A percentile compares a stretch with the other conserved stretches of the same genome.
phyloP scores from a whole-genome alignment of 2,888 invertebrate species.

The Empis livida region DNA sequence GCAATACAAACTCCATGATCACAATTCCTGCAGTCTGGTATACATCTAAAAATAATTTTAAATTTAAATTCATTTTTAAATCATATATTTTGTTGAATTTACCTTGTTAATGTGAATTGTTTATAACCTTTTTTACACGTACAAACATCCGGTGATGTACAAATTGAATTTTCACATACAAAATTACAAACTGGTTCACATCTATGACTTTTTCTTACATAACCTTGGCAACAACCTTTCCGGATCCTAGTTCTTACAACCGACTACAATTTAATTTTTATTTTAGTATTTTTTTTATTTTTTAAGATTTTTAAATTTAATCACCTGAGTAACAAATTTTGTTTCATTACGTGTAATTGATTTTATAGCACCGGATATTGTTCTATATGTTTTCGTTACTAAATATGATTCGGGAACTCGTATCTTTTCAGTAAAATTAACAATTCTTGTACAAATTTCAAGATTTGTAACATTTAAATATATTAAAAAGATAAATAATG shows the following conservation, averaged over 20 bases:
- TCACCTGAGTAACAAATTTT: too few species aligned
- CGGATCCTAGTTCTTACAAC: slow-evolving; percentile 2
- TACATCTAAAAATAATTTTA: slow-evolving; percentile 14
- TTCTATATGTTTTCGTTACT: too few species aligned
- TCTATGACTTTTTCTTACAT: slow-evolving; percentile 2
- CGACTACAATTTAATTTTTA: too few species aligned
- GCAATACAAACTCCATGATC: slow-evolving; percentile 23
- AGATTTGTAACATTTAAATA: too few species aligned
- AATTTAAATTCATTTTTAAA: too few species aligned
- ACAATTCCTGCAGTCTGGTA: slow-evolving; percentile 25
- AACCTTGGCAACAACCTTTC: slow-evolving; percentile 18
- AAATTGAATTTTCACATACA: slow-evolving; percentile 20
- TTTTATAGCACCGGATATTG: too few species aligned
- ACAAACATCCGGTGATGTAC: slow-evolving; percentile 27
- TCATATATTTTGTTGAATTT: neutral
- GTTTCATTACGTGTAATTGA: too few species aligned
- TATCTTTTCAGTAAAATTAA: too few species aligned
- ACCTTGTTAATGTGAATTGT: slow-evolving; percentile 3
- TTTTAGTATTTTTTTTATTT: too few species aligned
- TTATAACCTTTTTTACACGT: slow-evolving; percentile 32
- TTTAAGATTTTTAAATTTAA: slow-evolving; percentile 20
- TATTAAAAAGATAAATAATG: too few species aligned
- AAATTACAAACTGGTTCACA: slow-evolving; percentile 19
- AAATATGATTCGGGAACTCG: too few species aligned
- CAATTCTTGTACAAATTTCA: too few species aligned